Conservation (phyloP, 2,797 vertebrate species). For the Paedocypris micromegethes region DNA sequence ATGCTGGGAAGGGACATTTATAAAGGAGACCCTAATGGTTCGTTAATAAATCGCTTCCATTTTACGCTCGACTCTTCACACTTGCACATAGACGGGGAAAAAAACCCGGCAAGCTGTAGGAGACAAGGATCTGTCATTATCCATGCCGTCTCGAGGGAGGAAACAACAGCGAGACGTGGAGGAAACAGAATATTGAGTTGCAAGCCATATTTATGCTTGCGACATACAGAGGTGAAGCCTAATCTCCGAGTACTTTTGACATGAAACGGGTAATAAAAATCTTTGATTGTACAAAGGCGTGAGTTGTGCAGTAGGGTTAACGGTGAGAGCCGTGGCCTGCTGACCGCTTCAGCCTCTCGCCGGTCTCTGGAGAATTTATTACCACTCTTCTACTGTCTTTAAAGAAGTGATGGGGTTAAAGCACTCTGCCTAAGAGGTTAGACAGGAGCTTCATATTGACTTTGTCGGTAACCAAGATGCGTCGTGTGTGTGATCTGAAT, state of each 20-base stretch:
- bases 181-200: no score
- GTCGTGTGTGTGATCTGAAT: slow-evolving; percentile 22
- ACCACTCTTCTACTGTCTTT: slow-evolving; percentile 52
- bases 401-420: slow-evolving; percentile 70
- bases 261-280: slow-evolving; percentile 35
- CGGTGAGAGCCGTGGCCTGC: slow-evolving; percentile 38
- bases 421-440: slow-evolving; percentile 53
- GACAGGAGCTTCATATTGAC: slow-evolving; percentile 44
- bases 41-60: slow-evolving; percentile 82
- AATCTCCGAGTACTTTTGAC: slow-evolving; percentile 60
- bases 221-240: slow-evolving; percentile 54
- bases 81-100: slow-evolving; percentile 58
- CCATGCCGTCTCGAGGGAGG: background rate
- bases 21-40: slow-evolving; percentile 77
- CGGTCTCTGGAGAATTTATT: slow-evolving; percentile 41
- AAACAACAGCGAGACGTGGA: slow-evolving; percentile 15
- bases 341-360: slow-evolving; percentile 35
- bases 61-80: slow-evolving; percentile 77
- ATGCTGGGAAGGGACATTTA: slow-evolving; percentile 77
- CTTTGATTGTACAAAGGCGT: slow-evolving; percentile 45
- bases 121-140: slow-evolving; percentile 22
- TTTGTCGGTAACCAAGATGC: slow-evolving; percentile 30
- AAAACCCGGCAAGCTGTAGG: slow-evolving; percentile 37
- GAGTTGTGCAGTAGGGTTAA: slow-evolving; percentile 62
- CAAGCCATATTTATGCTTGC: no score